Base-by-base conservation (phyloP, 2,113 vertebrate species). In the Corythoichthys haematopterus region DNA sequence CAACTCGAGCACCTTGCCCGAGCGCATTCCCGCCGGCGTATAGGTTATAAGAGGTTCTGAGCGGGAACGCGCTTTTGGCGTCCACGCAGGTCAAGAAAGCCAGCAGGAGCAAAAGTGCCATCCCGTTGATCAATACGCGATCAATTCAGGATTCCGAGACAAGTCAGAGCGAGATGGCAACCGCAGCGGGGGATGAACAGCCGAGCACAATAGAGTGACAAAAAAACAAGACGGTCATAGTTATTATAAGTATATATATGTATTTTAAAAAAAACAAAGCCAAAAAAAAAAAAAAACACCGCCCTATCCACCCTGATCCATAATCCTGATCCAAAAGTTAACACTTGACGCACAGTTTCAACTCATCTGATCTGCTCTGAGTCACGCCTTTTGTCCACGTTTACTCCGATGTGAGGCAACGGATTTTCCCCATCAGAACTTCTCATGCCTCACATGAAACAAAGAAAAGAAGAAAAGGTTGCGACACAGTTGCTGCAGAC, bases 401-500 rank as follows among this genome's bases (percentile, higher is more conserved):
- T 33, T 6, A n/a, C 1, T 62, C 38, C 59, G 28, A 36, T 6
- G 59, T 7, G 36, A 46, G 61, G 64, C 69, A 62, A 52, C 13
- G 2, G 55, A 36, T 66, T 60, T 20, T 56, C 33, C 7, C 4
- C 14, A 76, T 78, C 77, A 69, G 68, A 82, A 75, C 58, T 66
- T 74, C 60, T 50, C 53, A 45, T 16, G 28, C 15, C 62, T 45
- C 43, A 20, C 33, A 33, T 3, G 64, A 77, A 85, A 82, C 79
- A 82, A 82, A 84, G 76, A 71, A 46, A 72, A 74, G 67, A 70
- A 76, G 80, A 80, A 86, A 83, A 82, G 20, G 82, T 83, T 86
- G 81, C 84, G 78, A 85, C 80, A 82, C 76, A 72, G 47, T 47
- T 33, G 38, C 38, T n/a, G 38, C 38, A 45, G 40, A 33, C 76